Conservation (phyloP, 2,888 invertebrate species). For the Polydrusus tereticollis region DNA sequence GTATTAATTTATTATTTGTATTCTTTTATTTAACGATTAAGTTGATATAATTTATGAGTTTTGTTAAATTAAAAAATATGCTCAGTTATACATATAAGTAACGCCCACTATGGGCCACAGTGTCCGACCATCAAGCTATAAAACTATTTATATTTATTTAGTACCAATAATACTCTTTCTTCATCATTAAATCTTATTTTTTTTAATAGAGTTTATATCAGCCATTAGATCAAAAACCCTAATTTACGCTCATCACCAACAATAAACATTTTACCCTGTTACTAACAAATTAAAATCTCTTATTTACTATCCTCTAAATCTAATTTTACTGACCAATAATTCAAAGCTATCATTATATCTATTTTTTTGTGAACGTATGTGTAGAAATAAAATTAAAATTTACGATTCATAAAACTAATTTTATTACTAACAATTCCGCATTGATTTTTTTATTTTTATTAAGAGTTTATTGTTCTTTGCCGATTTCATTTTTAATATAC, state of each 20-base stretch:
- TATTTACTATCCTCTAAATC: constrained; percentile 28
- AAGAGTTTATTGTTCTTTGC: not conserved
- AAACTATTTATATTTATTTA: not conserved
- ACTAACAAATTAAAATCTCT: constrained; percentile 21
- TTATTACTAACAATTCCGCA: constrained; percentile 15
- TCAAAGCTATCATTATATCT: constrained; percentile 8
- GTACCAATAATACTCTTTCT: too few relatives aligned
- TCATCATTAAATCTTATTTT: constrained; percentile 1
- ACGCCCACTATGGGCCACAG: too few relatives aligned
- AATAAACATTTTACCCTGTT: constrained; percentile 17
- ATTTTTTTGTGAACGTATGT: constrained; percentile 9
- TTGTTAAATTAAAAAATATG: too few relatives aligned
- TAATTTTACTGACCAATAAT: constrained; percentile 29
- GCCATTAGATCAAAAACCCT: constrained; percentile 10
- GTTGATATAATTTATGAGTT: too few relatives aligned
- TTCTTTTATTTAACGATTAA: too few relatives aligned
- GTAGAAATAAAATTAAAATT: constrained; percentile 28
- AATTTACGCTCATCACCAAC: constrained; percentile 20
- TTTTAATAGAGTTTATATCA: not conserved
- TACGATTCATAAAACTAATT: constrained; percentile 31
- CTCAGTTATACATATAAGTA: too few relatives aligned
- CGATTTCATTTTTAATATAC: constrained; percentile 9
- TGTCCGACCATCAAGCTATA: not conserved
- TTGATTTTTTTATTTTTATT: not conserved
- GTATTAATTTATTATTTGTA: too few relatives aligned